Percentiles rank a stretch among this genome's conserved stretches.
Evolutionary conservation across 23 tunicate species (phyloP).

Genomic region (Oikopleura vanhoeffeni): DNA sequence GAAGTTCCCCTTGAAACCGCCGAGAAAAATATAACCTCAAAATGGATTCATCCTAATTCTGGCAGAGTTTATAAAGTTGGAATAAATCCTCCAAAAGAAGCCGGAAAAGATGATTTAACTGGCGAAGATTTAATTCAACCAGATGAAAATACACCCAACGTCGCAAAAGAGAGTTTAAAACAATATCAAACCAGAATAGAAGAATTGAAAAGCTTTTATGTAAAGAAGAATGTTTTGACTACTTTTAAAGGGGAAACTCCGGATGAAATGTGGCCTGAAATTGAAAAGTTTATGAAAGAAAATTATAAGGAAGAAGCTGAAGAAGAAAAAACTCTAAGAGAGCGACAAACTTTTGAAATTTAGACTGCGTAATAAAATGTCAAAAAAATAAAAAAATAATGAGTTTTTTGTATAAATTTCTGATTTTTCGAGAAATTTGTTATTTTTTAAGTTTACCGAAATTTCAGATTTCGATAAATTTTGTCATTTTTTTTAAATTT

Average conservation of each 20-base stretch:
- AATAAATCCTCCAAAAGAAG: slow-evolving; percentile 46
- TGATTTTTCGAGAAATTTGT: too few species aligned
- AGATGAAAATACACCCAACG: slow-evolving; percentile 81
- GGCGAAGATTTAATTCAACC: slow-evolving; percentile 64
- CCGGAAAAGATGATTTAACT: slow-evolving; percentile 66
- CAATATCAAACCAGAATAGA: too few species aligned
- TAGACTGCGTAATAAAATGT: too few species aligned
- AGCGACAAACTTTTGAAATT: too few species aligned
- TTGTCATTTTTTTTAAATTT: too few species aligned
- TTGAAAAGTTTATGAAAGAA: slow-evolving; percentile 24
- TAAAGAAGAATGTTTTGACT: slow-evolving; percentile 23
- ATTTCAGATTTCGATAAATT: too few species aligned
- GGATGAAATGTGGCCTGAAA: slow-evolving; percentile 70
- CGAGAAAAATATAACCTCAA: slow-evolving; percentile 23
- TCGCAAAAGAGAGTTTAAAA: slow-evolving; percentile 27
- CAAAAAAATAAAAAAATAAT: too few species aligned
- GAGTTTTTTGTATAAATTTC: too few species aligned
- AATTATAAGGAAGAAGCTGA: too few species aligned
- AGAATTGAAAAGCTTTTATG: too few species aligned
- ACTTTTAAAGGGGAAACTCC: slow-evolving; percentile 46
- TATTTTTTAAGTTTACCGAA: too few species aligned
- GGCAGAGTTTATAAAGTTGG: slow-evolving; percentile 72
- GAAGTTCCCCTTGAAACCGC: slow-evolving; percentile 65
- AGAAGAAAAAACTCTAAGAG: too few species aligned
- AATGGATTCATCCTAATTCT: slow-evolving; percentile 57